Evolutionary conservation across 2,797 vertebrate species (phyloP).

Genomic region (Pelodytes ibericus): DNA sequence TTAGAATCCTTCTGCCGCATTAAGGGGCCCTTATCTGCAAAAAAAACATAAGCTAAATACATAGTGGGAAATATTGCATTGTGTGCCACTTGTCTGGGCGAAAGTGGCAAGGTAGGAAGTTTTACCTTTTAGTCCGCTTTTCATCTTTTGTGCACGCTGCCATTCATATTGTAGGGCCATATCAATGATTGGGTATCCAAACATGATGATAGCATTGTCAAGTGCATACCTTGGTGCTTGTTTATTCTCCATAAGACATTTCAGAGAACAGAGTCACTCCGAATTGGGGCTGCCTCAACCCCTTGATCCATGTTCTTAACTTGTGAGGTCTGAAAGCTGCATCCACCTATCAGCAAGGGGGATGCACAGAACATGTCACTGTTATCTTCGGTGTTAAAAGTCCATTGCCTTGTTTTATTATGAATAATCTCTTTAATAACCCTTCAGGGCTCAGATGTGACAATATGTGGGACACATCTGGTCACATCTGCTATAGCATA

Average conservation of each 20-base stretch:
- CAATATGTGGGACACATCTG: constrained; percentile 87
- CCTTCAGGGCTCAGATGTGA: constrained; percentile 90
- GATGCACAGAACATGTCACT: constrained; percentile 72
- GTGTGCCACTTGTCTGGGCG: not conserved
- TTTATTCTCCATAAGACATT: constrained; percentile 34
- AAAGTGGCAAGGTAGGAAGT: not conserved
- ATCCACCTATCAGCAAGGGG: constrained; percentile 70
- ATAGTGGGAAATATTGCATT: not conserved
- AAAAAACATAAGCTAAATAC: not conserved
- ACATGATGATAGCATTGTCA: not conserved
- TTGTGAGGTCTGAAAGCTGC: constrained; percentile 73
- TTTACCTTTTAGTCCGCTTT: not conserved
- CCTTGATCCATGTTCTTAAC: constrained; percentile 65
- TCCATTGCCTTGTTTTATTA: constrained; percentile 77
- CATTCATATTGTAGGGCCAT: not conserved
- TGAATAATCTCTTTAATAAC: constrained; percentile 77
- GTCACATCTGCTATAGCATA: constrained; percentile 89
- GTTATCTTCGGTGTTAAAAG: constrained; percentile 66
- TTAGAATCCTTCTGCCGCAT: no score
- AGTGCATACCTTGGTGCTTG: not conserved
- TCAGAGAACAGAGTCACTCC: constrained; percentile 75
- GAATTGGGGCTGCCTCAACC: constrained; percentile 58
- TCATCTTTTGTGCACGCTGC: no score
- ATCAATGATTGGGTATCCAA: not conserved
- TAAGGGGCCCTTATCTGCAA: no score